Conservation (phyloP, 1,140 invertebrate genomes). For the Danaus plexippus region DNA sequence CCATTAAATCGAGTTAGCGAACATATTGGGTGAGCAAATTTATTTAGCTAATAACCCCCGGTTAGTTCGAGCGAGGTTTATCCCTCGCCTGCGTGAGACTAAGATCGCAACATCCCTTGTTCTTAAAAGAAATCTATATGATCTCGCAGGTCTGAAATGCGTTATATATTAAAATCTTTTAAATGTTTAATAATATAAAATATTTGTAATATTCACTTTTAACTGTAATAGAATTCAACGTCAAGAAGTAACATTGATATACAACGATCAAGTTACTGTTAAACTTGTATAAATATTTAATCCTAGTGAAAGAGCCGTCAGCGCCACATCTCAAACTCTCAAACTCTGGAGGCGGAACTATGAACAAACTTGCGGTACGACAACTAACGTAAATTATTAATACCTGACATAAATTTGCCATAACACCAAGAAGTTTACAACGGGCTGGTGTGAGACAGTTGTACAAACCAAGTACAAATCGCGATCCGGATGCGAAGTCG, state of each 20-base stretch:
- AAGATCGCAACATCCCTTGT: constrained; percentile 12
- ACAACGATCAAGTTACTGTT: constrained; percentile 37
- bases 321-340: constrained; percentile 46
- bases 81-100: constrained; percentile 39
- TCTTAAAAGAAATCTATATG: too few relatives aligned
- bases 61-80: constrained; percentile 41
- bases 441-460: constrained; percentile 42
- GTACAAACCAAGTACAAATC: constrained; percentile 63
- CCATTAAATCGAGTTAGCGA: constrained; percentile 71
- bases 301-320: constrained; percentile 52
- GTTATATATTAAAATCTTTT: too few relatives aligned
- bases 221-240: constrained; percentile 1
- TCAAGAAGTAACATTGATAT: constrained; percentile 40
- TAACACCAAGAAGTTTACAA: constrained; percentile 53
- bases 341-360: constrained; percentile 40
- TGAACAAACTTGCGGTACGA: constrained; percentile 51
- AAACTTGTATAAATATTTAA: constrained; percentile 65
- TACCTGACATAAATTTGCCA: constrained; percentile 70
- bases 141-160: too few relatives aligned
- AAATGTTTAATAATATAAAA: too few relatives aligned
- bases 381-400: constrained; percentile 69
- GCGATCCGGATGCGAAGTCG: constrained; percentile 39
- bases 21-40: constrained; percentile 71
- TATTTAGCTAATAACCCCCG: constrained; percentile 69
- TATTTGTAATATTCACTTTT: too few relatives aligned